Conservation (phyloP, 2,113 vertebrate genomes). For the Cryptotis parvus region DNA sequence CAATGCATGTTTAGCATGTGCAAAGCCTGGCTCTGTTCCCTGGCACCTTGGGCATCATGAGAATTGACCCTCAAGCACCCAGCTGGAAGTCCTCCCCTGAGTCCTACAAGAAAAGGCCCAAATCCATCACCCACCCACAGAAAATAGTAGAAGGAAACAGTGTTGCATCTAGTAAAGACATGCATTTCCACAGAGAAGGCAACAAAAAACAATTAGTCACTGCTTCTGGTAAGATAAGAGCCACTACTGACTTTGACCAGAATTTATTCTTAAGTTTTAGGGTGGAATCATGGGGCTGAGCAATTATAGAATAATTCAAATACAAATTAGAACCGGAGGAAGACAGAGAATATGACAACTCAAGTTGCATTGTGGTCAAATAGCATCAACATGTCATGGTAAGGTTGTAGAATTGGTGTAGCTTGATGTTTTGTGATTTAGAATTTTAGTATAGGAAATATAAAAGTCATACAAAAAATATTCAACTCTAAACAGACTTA, state of each 20-base stretch:
- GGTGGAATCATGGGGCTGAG: not conserved
- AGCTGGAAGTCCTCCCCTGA: too few relatives aligned
- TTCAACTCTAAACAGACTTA: not conserved
- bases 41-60: too few relatives aligned
- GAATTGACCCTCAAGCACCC: too few relatives aligned
- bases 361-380: not conserved
- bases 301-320: not conserved
- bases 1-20: too few relatives aligned
- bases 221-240: not conserved
- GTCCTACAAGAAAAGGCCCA: too few relatives aligned
- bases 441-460: not conserved
- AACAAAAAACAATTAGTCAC: not conserved
- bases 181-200: not conserved
- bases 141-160: not conserved
- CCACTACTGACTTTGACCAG: not conserved
- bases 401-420: not conserved
- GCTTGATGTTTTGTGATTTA: not conserved
- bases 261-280: not conserved
- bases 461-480: not conserved
- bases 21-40: too few relatives aligned
- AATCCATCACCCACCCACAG: too few relatives aligned
- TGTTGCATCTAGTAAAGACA: not conserved
- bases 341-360: accelerated
- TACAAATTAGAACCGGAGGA: not conserved
- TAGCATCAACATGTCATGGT: too few relatives aligned